Evolutionary conservation across 2,113 vertebrate species (phyloP), one percentile per base, ranked within the genome.

Genomic region (Toxostoma redivivum): DNA sequence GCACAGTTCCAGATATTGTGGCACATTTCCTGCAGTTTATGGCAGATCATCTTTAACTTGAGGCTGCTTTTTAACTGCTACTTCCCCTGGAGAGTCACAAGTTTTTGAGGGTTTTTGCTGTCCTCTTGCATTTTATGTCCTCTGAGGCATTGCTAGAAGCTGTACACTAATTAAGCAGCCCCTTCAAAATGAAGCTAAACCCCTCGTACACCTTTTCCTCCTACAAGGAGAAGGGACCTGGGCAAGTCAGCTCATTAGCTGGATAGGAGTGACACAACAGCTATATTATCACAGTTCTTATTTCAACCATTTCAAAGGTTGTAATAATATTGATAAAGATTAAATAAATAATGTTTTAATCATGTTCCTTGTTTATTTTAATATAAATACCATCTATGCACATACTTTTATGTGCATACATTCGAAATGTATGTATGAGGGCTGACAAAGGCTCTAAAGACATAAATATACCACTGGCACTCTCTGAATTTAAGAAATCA

Each of bases 401-500:
- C 45, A 61, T 22, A 38, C 22, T 37, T 86, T 11, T 27, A 76
- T 27, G 13, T 48, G 35, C 42, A 44, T 11, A 31, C 33, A 19
- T 24, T 44, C 3, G 40, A 6, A 42, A 35, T 33, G 16, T 51
- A 53, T 53, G 51, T 28, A 16, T 51, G 50, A 51, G 28, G 50
- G 15, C 50, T 28, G 53, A 70, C 3, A 31, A 83, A 81, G 57
- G 53, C 40, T 48, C 54, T 40, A 12, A 3, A 92, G 81, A 76
- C 38, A 73, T 50, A 58, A 91, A 86, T 86, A 65, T 12, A 86
- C 17, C 66, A 64, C 47, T 83, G 23, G 22, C 48, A 57, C 33
- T 81, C 66, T 53, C 23, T 2, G 15, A 88, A 58, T 86, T 93
- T 50, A 93, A 92, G 90, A 97, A 96, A 97, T 61, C 30, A 90